A percentile compares a stretch with the other conserved stretches of the same genome.
Evolutionary conservation across 64 coral and sea anemone species (phyloP).

Genomic region (Astreopora myriophthalma): DNA sequence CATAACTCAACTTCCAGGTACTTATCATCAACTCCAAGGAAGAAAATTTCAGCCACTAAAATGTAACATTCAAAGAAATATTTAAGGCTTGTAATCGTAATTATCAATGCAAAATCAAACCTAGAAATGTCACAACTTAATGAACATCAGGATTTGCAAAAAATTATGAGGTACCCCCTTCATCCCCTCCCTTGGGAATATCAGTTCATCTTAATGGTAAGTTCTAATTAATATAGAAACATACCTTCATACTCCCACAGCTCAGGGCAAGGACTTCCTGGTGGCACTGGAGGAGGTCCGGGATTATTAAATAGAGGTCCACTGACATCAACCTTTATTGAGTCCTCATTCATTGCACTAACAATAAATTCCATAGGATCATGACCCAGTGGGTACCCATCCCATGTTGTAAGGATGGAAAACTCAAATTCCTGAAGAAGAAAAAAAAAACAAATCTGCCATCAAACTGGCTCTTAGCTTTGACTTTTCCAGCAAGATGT

Average conservation of each 20-base stretch:
- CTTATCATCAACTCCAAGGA: constrained; percentile 90
- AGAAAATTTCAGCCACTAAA: constrained; percentile 96
- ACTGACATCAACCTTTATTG: constrained; percentile 71
- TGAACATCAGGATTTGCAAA: background rate
- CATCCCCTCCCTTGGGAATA: background rate
- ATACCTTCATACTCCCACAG: constrained; percentile 99
- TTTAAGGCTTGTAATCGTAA: too few species aligned
- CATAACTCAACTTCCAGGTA: constrained; percentile 96
- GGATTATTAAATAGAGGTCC: constrained; percentile 94
- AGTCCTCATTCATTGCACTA: constrained; percentile 54
- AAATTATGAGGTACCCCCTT: background rate
- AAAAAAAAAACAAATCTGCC: background rate
- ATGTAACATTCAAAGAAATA: background rate
- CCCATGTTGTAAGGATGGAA: constrained; percentile 72
- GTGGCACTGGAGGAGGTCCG: constrained; percentile 44
- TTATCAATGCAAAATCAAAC: too few species aligned
- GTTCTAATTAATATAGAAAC: too few species aligned
- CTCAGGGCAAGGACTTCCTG: constrained; percentile 85
- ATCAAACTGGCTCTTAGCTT: too few species aligned
- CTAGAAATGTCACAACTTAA: too few species aligned
- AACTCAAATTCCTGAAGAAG: constrained; percentile 71
- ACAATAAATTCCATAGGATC: constrained; percentile 68
- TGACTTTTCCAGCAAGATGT: too few species aligned
- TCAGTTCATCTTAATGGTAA: background rate
- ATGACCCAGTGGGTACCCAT: constrained; percentile 75